Evolutionary conservation across 2,797 vertebrate genomes (phyloP), one percentile per base, ranked within the genome.

Genomic region (Cirrhinus molitorella): DNA sequence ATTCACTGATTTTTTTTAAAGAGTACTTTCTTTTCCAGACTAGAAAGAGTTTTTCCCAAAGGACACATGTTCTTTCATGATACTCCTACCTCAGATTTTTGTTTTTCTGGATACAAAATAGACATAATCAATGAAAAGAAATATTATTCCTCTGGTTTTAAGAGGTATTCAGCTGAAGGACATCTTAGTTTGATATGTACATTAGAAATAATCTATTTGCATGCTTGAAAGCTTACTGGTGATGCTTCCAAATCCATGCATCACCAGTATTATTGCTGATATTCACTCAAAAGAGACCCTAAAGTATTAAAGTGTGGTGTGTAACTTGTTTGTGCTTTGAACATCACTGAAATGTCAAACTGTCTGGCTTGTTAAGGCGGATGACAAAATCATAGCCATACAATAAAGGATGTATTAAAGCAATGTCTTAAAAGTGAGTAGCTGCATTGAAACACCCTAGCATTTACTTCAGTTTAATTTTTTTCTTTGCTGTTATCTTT

Each of bases 401-500:
- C 25, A 63, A 28, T 63, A 63, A 59, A 23, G 55, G 10, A 23
- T 7, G n/a, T n/a, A 37, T 2, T 12, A 66, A 4, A 66, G 5
- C 31, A 66, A 17, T 40, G 34, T 40, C 19, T 40, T 67, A 63
- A 63, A 5, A 31, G 17, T 28, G 4, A 28, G 6, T 17, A 17
- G 28, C 31, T 17, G 25, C 25, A 28, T 63, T 21, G 25, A 14
- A 31, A 37, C 63, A 66, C 63, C 8, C 4, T 21, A 40, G 37
- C 37, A 40, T 40, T 40, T 40, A 19, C 43, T 47, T 71, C 45
- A 2, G 68, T 74, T 31, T 40, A 12, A 25, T 25, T 49, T 61
- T n/a, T 73, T 14, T 81, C 9, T 73, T n/a, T 81, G 34, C 49
- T 63, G 59, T 63, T 63, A 31, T 31, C 59, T 55, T 23, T 70